phyloP scores from a whole-genome alignment of 2,797 vertebrate genomes.

The Danio aesculapii region DNA sequence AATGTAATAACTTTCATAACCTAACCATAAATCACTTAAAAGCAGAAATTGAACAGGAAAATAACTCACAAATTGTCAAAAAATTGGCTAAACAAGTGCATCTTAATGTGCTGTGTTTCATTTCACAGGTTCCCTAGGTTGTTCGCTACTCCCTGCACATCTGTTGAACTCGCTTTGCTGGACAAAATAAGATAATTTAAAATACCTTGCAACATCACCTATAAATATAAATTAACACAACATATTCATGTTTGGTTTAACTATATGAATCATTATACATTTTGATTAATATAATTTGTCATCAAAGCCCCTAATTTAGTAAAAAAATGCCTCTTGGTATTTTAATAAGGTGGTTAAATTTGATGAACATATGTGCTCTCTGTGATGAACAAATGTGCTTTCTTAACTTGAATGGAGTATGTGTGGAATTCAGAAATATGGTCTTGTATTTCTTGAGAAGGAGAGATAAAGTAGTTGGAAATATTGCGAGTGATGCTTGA shows the following conservation, averaged over 20 bases:
- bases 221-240: not conserved
- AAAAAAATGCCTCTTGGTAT: not conserved
- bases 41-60: not conserved
- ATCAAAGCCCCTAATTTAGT: not conserved
- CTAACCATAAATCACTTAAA: not conserved
- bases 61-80: not conserved
- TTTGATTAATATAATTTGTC: not conserved
- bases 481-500: no score
- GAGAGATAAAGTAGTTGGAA: no score
- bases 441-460: no score
- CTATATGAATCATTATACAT: not conserved
- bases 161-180: not conserved
- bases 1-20: not conserved
- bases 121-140: not conserved
- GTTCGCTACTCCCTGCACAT: not conserved
- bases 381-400: not conserved
- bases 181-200: not conserved
- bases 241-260: not conserved
- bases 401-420: not conserved
- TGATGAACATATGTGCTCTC: not conserved
- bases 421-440: not conserved
- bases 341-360: not conserved
- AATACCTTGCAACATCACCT: not conserved
- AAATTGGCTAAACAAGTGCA: not conserved
- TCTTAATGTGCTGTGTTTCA: not conserved